Conservation (phyloP, 2,113 vertebrate species). For the human (Homo sapiens) region GRCh38 chrX:78923001-78923500, state of each 20-base stretch:
- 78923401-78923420: not conserved
- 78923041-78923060: not conserved
- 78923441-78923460: not conserved
- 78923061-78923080: not conserved
- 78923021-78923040: not conserved
- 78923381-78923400: not conserved
- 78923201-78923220: not conserved
- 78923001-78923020: not conserved
- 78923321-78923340: not conserved
- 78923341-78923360: not conserved
- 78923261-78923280: not conserved
- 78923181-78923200: not conserved
- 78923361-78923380: not conserved
- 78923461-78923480: not conserved
- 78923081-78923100: not conserved
- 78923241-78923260: not conserved
- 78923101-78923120: not conserved
- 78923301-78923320: not conserved
- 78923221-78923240: not conserved
- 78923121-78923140: not conserved
- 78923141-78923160: not conserved
- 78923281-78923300: not conserved
- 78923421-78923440: not conserved
- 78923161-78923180: not conserved
- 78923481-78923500: constrained; percentile 12